Evolutionary conservation across 2,113 vertebrate genomes (phyloP).

Genomic region (Chionodraco myersi): DNA sequence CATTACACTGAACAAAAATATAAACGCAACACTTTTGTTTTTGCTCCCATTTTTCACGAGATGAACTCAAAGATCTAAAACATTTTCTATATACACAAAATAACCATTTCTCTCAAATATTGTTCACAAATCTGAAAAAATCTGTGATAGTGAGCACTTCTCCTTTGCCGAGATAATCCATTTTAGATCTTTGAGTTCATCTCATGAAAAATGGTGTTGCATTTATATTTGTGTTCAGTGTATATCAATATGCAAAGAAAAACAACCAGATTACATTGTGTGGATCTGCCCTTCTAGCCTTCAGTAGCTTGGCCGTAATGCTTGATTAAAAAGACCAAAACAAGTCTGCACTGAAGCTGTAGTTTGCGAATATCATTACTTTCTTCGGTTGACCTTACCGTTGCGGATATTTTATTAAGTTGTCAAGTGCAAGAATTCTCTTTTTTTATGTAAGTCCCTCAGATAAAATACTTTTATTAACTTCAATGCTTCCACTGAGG

Average conservation of each 20-base stretch:
- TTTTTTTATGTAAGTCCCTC: slow-evolving; percentile 5
- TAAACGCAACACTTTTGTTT: no score
- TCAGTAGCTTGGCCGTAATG: slow-evolving; percentile 1
- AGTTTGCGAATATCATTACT: background rate
- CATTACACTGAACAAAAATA: no score
- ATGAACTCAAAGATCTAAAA: no score
- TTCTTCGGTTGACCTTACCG: background rate
- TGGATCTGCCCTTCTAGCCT: background rate
- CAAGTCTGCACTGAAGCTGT: background rate
- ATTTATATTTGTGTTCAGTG: no score
- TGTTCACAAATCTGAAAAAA: no score
- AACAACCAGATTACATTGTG: background rate
- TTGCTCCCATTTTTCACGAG: no score
- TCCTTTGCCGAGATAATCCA: no score
- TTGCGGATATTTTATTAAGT: background rate
- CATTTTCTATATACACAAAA: no score
- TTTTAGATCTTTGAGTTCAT: no score
- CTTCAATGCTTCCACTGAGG: slow-evolving; percentile 2
- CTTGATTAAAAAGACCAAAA: slow-evolving; percentile 13
- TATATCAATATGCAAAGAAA: background rate
- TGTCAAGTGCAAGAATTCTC: background rate
- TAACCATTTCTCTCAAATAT: no score
- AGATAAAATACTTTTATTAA: background rate
- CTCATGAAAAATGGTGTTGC: no score
- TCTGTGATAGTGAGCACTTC: no score